Conservation (phyloP, 2,888 invertebrate genomes). For the Drosophila kuntzei region DNA sequence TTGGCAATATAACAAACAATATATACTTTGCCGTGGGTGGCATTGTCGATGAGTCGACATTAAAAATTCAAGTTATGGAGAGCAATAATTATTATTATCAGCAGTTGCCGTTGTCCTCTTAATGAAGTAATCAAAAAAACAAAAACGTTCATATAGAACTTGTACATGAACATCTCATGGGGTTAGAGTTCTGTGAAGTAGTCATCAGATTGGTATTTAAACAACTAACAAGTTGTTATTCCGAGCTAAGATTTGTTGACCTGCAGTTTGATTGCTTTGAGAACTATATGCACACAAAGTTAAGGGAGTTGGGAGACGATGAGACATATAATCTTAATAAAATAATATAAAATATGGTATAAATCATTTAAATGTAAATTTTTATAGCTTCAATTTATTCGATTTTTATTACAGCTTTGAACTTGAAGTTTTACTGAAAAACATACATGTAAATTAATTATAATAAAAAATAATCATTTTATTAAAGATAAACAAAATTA, state of each 20-base stretch:
- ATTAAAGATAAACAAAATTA: background rate
- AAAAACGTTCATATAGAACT: slow-evolving; percentile 18
- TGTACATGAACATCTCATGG: slow-evolving; percentile 32
- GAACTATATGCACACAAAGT: background rate
- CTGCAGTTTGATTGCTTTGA: slow-evolving; percentile 5
- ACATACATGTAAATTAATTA: background rate
- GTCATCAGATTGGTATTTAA: slow-evolving; percentile 47
- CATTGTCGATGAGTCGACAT: slow-evolving; percentile 65
- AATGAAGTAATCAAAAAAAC: slow-evolving; percentile 72
- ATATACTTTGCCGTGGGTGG: slow-evolving; percentile 67
- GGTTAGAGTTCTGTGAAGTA: slow-evolving; percentile 33
- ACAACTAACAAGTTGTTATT: slow-evolving; percentile 53
- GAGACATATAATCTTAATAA: background rate
- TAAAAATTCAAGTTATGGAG: slow-evolving; percentile 47
- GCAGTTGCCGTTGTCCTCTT: slow-evolving; percentile 73
- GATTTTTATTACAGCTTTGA: background rate
- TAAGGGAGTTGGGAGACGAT: background rate
- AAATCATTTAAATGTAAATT: background rate
- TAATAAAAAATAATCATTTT: background rate
- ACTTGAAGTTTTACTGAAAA: background rate
- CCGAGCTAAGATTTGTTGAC: slow-evolving; percentile 42
- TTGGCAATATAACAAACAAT: slow-evolving; percentile 77
- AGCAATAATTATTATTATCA: slow-evolving; percentile 71
- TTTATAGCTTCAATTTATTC: slow-evolving; percentile 8
- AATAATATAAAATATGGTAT: background rate